Base-by-base conservation (phyloP, 2,797 vertebrate species). In the Tangara arthus region DNA sequence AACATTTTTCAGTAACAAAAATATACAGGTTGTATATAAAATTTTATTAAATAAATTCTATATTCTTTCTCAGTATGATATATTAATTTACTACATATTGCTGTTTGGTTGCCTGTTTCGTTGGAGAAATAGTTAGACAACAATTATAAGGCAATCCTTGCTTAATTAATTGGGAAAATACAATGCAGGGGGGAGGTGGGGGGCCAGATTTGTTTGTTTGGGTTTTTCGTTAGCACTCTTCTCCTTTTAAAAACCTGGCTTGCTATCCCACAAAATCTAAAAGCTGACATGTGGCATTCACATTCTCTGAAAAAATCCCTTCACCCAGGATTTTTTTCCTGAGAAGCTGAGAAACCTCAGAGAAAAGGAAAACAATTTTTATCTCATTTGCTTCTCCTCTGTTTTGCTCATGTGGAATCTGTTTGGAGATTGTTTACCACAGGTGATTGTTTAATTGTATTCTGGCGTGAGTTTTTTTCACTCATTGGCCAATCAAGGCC, bases 141-240 rank as follows among this genome's bases (percentile, higher is more conserved):
- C 9, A 61, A 61, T 34, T 57, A 53, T 75, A 68, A 71, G n/a
- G 32, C 1, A 80, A 65, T 9, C 15, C 4, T 41, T 55, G 11
- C 35, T 60, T 70, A 46, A 44, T 52, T 86, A 0, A 35, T 6
- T 59, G 12, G 11, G 22, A 80, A 78, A 73, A 85, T 41, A 21
- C 2, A 34, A 7, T 15, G 37, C 6, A 9, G 14, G 30, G 11
- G 15, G 20, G 8, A 1, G 13, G 9, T 21, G 14, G 8, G 6
- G 3, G 12, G 15, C 7, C 10, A 15, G 23, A 11, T 57, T 70
- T 78, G 3, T 12, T 35, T 27, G 12, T 23, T 50, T 13, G 26
- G 3, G 4, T 3, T 20, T 69, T 47, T 80, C 21, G 4, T 46
- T 26, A 61, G 9, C 11, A n/a, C 42, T 56, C 23, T 35, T 56